Percentiles rank a stretch among this genome's conserved stretches.
phyloP scores from a whole-genome alignment of 2,113 vertebrate species.

The Pituophis catenifer region DNA sequence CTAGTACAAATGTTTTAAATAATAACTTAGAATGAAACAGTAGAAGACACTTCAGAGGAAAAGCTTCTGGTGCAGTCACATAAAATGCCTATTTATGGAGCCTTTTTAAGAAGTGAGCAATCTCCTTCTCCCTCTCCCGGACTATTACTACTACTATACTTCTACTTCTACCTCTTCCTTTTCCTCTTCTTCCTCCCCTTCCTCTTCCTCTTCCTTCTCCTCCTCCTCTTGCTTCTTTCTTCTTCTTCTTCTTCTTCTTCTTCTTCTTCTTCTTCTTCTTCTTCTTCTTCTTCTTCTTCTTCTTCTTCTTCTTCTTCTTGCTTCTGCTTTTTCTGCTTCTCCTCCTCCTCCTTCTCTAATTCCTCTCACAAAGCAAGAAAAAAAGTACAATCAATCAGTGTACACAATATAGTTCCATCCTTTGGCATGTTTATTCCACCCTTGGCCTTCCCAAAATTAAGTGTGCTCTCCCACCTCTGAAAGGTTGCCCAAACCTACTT shows the following conservation, averaged over 20 bases:
- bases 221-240: background rate
- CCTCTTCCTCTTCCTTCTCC: too few relatives aligned
- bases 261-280: too few relatives aligned
- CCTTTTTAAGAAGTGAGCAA: background rate
- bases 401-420: background rate
- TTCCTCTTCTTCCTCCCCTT: too few relatives aligned
- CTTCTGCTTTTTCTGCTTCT: too few relatives aligned
- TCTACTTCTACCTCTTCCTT: too few relatives aligned
- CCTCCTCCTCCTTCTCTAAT: too few relatives aligned
- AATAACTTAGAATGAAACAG: background rate
- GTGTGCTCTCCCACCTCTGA: background rate
- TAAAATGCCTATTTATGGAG: background rate
- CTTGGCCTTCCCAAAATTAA: background rate
- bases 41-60: background rate
- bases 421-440: background rate
- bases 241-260: too few relatives aligned
- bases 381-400: background rate
- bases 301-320: too few relatives aligned
- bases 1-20: background rate
- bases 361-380: background rate
- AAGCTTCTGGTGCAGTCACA: background rate
- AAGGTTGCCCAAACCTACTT: background rate
- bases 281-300: too few relatives aligned
- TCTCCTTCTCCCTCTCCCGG: background rate
- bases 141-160: background rate